phyloP scores from a whole-genome alignment of 2,113 vertebrate genomes.

The Suncus etruscus region DNA sequence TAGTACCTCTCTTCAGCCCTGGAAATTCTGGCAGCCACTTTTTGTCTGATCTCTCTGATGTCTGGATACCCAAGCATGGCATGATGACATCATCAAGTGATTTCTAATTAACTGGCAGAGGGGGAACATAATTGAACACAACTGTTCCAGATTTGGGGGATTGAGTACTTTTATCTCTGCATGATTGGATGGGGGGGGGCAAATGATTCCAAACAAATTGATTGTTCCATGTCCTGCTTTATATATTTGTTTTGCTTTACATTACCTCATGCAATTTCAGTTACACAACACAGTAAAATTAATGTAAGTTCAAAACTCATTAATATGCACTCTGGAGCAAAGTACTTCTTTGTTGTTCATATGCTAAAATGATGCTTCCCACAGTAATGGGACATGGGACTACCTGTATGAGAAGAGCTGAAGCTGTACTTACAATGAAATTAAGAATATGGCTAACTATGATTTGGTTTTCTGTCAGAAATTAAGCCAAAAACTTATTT shows the following conservation, averaged over 20 bases:
- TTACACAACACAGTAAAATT: constrained; percentile 7
- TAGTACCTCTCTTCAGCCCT: neutral
- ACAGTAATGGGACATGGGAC: constrained; percentile 29
- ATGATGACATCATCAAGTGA: constrained; percentile 57
- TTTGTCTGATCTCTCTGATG: constrained; percentile 43
- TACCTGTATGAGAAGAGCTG: neutral
- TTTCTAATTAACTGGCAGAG: constrained; percentile 55
- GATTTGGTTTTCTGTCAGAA: constrained; percentile 35
- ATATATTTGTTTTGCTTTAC: neutral
- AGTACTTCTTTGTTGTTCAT: neutral
- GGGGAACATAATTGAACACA: constrained; percentile 34
- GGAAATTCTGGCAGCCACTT: constrained; percentile 37
- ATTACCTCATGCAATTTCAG: neutral
- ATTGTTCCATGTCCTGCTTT: constrained; percentile 18
- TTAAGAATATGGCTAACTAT: neutral
- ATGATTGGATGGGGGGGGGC: neutral
- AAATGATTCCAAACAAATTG: constrained; percentile 44
- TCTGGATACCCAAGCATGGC: constrained; percentile 50
- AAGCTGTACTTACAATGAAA: neutral
- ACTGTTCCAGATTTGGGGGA: constrained; percentile 41
- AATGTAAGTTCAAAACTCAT: neutral
- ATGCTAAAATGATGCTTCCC: constrained; percentile 31
- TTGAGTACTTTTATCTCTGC: constrained; percentile 36
- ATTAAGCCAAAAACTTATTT: neutral
- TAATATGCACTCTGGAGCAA: neutral